Conservation (phyloP, 2,113 vertebrate species). For the Cinclus cinclus region DNA sequence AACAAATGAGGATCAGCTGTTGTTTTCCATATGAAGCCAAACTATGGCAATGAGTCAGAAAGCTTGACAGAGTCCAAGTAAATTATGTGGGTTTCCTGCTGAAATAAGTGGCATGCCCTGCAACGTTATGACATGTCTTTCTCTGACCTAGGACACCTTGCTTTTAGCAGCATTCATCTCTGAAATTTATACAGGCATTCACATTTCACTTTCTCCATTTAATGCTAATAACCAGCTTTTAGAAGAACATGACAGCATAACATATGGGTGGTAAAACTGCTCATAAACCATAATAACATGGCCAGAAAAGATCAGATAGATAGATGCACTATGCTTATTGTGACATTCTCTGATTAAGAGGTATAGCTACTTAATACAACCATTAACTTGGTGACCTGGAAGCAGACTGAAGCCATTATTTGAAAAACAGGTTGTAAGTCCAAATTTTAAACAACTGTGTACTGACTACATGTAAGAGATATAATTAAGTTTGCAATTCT, state of each 20-base stretch:
- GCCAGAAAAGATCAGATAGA: constrained; percentile 39
- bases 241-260: constrained; percentile 54
- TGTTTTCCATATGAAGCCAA: not conserved
- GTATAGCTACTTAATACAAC: constrained; percentile 54
- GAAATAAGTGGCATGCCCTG: not conserved
- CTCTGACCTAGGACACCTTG: constrained; percentile 1
- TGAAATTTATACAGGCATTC: constrained; percentile 33
- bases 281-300: constrained; percentile 52
- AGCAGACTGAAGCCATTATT: constrained; percentile 41
- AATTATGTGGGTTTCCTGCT: not conserved
- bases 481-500: constrained; percentile 57
- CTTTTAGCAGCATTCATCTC: constrained; percentile 25
- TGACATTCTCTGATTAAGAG: constrained; percentile 54
- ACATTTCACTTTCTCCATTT: constrained; percentile 52
- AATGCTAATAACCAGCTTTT: constrained; percentile 60
- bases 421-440: constrained; percentile 44
- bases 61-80: not conserved
- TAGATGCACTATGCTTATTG: constrained; percentile 50
- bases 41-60: not conserved
- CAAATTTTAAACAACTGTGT: constrained; percentile 52
- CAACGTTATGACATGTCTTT: not conserved
- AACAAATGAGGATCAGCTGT: constrained; percentile 20
- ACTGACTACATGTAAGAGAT: constrained; percentile 44
- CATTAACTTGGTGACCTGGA: constrained; percentile 57
- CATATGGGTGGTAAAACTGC: constrained; percentile 51